phyloP scores from a whole-genome alignment of 92 coral and sea anemone species.

The Desmophyllum pertusum region DNA sequence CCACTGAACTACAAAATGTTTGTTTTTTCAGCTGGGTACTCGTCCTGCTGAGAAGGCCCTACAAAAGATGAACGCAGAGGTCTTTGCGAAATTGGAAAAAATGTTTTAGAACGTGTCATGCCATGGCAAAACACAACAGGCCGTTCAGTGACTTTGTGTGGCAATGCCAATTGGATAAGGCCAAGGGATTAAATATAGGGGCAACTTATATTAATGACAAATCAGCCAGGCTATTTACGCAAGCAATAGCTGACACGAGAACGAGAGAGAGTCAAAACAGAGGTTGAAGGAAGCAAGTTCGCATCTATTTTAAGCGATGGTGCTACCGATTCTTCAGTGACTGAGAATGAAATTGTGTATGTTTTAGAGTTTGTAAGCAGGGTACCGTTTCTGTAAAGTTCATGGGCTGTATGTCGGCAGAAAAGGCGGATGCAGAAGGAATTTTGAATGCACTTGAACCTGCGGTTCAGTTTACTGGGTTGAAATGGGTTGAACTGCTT shows the following conservation, averaged over 20 bases:
- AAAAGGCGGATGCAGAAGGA: constrained; percentile 44
- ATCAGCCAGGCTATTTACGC: constrained; percentile 17
- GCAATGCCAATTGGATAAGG: constrained; percentile 38
- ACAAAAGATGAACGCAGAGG: constrained; percentile 26
- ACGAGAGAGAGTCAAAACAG: neutral
- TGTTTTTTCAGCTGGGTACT: constrained; percentile 13
- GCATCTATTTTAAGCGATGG: constrained; percentile 27
- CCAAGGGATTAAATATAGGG: constrained; percentile 5
- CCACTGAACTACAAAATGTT: neutral
- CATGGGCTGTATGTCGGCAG: constrained; percentile 27
- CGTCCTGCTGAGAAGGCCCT: constrained; percentile 50
- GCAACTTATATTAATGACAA: constrained; percentile 11
- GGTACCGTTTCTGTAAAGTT: constrained; percentile 21
- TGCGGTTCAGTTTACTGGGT: constrained; percentile 24
- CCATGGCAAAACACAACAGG: constrained; percentile 49
- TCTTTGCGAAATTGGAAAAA: constrained; percentile 47
- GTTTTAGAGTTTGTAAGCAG: constrained; percentile 24
- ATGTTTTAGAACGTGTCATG: constrained; percentile 48
- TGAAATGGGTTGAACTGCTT: constrained; percentile 33
- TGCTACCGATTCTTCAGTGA: constrained; percentile 12
- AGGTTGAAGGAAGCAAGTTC: constrained; percentile 5
- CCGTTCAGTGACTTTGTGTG: constrained; percentile 53
- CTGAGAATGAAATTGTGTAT: constrained; percentile 21
- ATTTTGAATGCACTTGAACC: constrained; percentile 43
- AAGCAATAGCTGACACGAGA: constrained; percentile 27